Conservation (phyloP, 2,888 invertebrate species). For the Cerceris rybyensis region DNA sequence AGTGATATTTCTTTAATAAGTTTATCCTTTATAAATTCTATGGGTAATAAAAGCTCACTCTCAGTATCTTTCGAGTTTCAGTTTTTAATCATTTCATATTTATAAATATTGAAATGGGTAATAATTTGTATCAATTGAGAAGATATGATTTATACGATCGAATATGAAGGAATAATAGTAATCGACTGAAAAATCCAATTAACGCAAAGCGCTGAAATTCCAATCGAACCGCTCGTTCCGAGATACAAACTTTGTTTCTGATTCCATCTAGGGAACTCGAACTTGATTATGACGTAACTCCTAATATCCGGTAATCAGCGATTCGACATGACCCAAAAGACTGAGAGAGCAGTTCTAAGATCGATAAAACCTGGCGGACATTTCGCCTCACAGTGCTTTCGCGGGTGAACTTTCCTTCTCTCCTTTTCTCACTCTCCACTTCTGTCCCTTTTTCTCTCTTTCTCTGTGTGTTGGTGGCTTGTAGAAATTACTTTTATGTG, state of each 20-base stretch:
- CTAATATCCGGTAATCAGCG: conserved; percentile 51
- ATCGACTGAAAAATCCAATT: neutral
- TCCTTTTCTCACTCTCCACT: too few species aligned
- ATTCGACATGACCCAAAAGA: conserved; percentile 45
- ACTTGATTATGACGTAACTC: conserved; percentile 54
- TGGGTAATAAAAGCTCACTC: too few species aligned
- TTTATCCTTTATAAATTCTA: too few species aligned
- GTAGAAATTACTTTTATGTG: conserved; percentile 48
- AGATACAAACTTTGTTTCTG: conserved; percentile 35
- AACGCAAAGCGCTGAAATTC: conserved; percentile 12
- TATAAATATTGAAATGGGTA: too few species aligned
- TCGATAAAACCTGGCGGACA: conserved; percentile 44
- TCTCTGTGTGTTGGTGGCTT: conserved; percentile 25
- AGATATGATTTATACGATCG: too few species aligned
- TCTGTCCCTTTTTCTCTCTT: too few species aligned
- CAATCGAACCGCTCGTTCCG: conserved; percentile 39
- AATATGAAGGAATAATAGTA: neutral
- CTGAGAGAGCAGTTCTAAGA: conserved; percentile 22
- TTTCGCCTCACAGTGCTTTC: conserved; percentile 28
- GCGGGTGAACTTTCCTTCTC: conserved; percentile 17
- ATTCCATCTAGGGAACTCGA: conserved; percentile 26
- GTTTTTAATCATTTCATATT: too few species aligned
- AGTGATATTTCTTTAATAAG: too few species aligned
- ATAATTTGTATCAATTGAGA: too few species aligned
- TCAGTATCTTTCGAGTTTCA: too few species aligned